Evolutionary conservation across 2,113 vertebrate species (phyloP).

Genomic region (human (Homo sapiens)): GRCh38 chr2:198238501-198239000

Average conservation of each 20-base stretch:
- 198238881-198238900: too few relatives aligned
- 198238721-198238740: not conserved
- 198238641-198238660: not conserved
- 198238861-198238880: too few relatives aligned
- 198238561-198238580: not conserved
- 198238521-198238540: not conserved
- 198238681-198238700: not conserved
- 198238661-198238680: not conserved
- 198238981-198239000: too few relatives aligned
- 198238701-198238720: not conserved
- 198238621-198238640: not conserved
- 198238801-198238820: too few relatives aligned
- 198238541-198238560: not conserved
- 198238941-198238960: too few relatives aligned
- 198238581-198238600: not conserved
- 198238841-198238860: too few relatives aligned
- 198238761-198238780: too few relatives aligned
- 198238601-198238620: not conserved
- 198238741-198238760: not conserved
- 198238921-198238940: too few relatives aligned
- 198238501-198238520: not conserved
- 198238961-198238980: too few relatives aligned
- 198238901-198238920: too few relatives aligned
- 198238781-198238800: too few relatives aligned
- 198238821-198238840: too few relatives aligned